Conservation (phyloP, 2,888 invertebrate genomes). For the Lissocephala sabroskyi region DNA sequence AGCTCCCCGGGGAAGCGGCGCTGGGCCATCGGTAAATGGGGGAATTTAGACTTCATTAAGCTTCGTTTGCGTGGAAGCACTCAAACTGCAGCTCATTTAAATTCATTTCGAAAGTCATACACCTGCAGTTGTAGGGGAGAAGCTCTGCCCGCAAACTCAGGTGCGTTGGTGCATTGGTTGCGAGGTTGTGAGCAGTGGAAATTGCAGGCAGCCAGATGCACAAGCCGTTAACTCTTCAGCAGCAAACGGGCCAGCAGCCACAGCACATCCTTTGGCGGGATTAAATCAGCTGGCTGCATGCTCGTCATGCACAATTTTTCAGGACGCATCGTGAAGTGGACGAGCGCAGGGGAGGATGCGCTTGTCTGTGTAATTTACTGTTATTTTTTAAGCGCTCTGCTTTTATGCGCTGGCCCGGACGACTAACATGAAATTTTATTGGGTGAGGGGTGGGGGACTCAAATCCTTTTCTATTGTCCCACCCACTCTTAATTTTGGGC, state of each 20-base stretch:
- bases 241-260: neutral
- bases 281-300: slow-evolving; percentile 53
- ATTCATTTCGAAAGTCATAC: slow-evolving; percentile 17
- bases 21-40: too few relatives aligned
- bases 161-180: neutral
- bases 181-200: neutral
- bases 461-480: too few relatives aligned
- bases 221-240: slow-evolving; percentile 1
- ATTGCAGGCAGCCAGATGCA: neutral
- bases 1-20: too few relatives aligned
- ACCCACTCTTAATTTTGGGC: slow-evolving; percentile 1
- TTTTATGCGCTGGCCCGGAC: slow-evolving; percentile 34
- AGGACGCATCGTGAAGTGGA: slow-evolving; percentile 12
- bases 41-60: too few relatives aligned
- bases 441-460: too few relatives aligned
- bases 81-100: too few relatives aligned
- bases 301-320: slow-evolving; percentile 47
- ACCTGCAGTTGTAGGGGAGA: too few relatives aligned
- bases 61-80: too few relatives aligned
- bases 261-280: slow-evolving; percentile 29
- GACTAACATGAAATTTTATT: slow-evolving; percentile 36
- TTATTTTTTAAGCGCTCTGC: slow-evolving; percentile 61
- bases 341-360: slow-evolving; percentile 11
- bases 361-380: slow-evolving; percentile 53
- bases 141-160: neutral